Base-by-base conservation (phyloP, 2,797 vertebrate genomes). In the Pipistrellus nathusii region DNA sequence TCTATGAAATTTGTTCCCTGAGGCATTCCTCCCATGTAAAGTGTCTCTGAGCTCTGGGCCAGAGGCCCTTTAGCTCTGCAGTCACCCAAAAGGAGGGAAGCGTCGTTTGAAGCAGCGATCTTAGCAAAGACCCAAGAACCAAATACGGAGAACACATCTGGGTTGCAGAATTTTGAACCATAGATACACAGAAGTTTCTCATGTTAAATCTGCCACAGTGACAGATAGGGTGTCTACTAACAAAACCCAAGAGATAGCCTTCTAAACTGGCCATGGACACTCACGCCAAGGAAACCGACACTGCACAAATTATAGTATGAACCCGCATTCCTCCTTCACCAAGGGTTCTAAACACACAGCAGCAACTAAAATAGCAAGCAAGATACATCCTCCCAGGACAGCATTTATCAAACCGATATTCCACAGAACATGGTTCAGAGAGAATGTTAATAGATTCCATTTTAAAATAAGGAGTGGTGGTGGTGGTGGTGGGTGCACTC, bases 361-460 rank as follows among this genome's bases (percentile, higher is more conserved):
- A 44, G 46, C 7, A 35, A 76, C 44, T 92, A 55, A 93, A 94
- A 86, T 55, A 75, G 32, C 68, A 92, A 83, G 18, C 23, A 55
- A 92, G 75, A 59, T 85, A 66, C 72, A 84, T 62, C 59, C 68
- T 95, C 66, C 75, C 25, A 77, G 32, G 64, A 83, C 18, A 85
- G 68, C 64, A 66, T 62, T 93, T 90, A 82, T 71, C 27, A 89
- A 85, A 64, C 25, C 2, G 23, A 41, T 84, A 77, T 75, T 85
- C 82, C 53, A 32, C 23, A 87, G 85, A 85, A 30, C 55, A 69
- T 53, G 59, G 32, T 76, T 92, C 64, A 62, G 38, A 62, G 76
- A 72, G 57, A 95, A 85, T 76, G 38, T 76, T 75, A 88, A 92
- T 91, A 85, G 64, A 92, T 88, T 94, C 55, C 72, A 55, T 76